Percentiles rank a stretch among this genome's conserved stretches.
phyloP scores from a whole-genome alignment of 2,113 vertebrate genomes.

The Tupaia chinensis region DNA sequence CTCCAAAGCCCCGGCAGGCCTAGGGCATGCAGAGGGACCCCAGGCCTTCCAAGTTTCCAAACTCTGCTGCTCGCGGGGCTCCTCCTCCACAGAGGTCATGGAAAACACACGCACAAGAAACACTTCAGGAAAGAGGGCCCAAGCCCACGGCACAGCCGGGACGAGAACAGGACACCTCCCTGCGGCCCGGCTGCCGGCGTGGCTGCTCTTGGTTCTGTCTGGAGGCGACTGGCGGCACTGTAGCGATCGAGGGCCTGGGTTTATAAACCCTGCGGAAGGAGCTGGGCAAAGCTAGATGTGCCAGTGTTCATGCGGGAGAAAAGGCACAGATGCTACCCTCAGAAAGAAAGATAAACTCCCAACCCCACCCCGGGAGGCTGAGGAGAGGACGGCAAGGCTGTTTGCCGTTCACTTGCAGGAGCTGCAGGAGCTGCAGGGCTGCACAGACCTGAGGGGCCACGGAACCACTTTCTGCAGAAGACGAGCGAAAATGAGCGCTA shows the following conservation, averaged over 20 bases:
- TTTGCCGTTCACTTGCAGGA: background rate
- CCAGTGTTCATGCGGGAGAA: background rate
- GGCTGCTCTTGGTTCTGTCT: background rate
- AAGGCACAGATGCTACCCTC: background rate
- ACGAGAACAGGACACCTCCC: background rate
- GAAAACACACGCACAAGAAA: background rate
- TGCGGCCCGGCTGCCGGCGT: rapidly evolving
- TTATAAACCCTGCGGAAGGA: background rate
- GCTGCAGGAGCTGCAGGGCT: rapidly evolving
- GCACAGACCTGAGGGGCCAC: background rate
- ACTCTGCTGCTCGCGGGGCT: background rate
- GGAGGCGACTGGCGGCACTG: background rate
- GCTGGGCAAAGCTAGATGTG: background rate
- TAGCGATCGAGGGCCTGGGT: background rate
- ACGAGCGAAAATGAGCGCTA: rapidly evolving
- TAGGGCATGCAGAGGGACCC: background rate
- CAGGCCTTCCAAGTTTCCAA: background rate
- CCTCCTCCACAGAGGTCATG: background rate
- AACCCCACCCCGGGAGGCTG: background rate
- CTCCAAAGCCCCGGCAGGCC: background rate
- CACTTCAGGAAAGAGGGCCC: background rate
- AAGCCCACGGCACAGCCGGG: background rate
- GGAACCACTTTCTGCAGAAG: background rate
- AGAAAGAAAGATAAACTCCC: background rate
- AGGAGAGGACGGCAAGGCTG: background rate